Evolutionary conservation across 92 coral and sea anemone species (phyloP).

Genomic region (Virgularia gustaviana): DNA sequence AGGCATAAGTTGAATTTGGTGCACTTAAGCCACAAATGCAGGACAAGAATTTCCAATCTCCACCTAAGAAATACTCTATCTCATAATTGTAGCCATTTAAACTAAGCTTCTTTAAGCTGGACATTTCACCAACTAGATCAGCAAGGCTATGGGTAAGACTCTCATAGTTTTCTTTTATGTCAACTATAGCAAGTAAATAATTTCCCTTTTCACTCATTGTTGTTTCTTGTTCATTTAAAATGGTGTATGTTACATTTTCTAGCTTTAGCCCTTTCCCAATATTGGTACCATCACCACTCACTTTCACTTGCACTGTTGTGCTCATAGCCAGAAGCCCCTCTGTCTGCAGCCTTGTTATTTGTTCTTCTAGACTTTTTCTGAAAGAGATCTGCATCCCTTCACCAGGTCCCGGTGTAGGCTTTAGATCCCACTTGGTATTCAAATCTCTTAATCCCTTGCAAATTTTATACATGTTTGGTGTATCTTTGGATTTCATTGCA

Average conservation of each 20-base stretch:
- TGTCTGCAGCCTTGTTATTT: neutral
- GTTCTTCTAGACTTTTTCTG: slow-evolving; percentile 8
- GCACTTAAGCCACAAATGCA: slow-evolving; percentile 50
- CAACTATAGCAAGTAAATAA: slow-evolving; percentile 48
- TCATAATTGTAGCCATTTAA: too few species aligned
- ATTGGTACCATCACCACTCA: too few species aligned
- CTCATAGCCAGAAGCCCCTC: neutral
- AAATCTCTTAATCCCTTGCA: slow-evolving; percentile 1
- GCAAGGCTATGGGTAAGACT: neutral
- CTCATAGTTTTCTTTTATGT: slow-evolving; percentile 34
- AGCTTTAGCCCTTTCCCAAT: slow-evolving; percentile 48
- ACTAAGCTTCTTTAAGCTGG: too few species aligned
- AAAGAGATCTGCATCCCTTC: slow-evolving; percentile 22
- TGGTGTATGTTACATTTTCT: slow-evolving; percentile 45
- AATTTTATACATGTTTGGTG: slow-evolving; percentile 11
- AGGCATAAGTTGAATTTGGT: slow-evolving; percentile 46
- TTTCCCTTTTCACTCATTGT: slow-evolving; percentile 54
- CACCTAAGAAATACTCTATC: too few species aligned
- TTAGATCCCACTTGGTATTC: slow-evolving; percentile 19
- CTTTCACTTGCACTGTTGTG: too few species aligned
- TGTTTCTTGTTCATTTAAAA: slow-evolving; percentile 49
- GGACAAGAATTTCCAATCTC: slow-evolving; percentile 42
- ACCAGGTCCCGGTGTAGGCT: slow-evolving; percentile 1
- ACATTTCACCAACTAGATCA: slow-evolving; percentile 2
- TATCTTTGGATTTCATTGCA: slow-evolving; percentile 14